These are phyloP conservation scores for Apomyelois bistriatella DNA, from an alignment of 2,888 invertebrate species.

Conservation along the genomic window DNA sequence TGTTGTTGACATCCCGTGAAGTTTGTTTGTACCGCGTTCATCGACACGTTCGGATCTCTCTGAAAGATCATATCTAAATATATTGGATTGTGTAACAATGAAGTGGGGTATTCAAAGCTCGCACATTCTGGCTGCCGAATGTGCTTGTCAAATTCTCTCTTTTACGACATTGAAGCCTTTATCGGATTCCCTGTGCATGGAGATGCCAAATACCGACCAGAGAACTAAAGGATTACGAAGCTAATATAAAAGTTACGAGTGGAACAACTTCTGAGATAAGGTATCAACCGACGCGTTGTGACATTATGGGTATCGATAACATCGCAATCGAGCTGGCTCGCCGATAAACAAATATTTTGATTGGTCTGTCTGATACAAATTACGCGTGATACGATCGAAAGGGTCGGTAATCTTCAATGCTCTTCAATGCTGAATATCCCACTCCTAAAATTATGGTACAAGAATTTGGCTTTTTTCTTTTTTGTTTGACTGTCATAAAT, in stretches of 20 bases:
- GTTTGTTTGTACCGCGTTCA: slow-evolving; percentile 25
- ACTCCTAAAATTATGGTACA: slow-evolving; percentile 32
- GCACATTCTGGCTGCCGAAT: slow-evolving; percentile 14
- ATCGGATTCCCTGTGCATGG: slow-evolving; percentile 22
- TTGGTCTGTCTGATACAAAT: slow-evolving; percentile 59
- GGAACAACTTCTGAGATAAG: slow-evolving; percentile 44
- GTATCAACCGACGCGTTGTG: slow-evolving; percentile 45
- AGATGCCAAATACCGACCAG: slow-evolving; percentile 11
- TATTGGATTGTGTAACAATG: slow-evolving; percentile 15
- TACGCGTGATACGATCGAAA: slow-evolving; percentile 53
- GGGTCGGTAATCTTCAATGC: slow-evolving; percentile 24
- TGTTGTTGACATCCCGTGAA: slow-evolving; percentile 45
- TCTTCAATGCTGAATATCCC: slow-evolving; percentile 24
- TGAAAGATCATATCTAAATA: slow-evolving; percentile 22
- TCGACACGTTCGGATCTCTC: slow-evolving; percentile 22
- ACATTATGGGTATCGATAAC: slow-evolving; percentile 56
- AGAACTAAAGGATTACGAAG: slow-evolving; percentile 23
- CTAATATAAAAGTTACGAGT: slow-evolving; percentile 38
- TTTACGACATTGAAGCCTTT: slow-evolving; percentile 24
- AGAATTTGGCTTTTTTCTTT: slow-evolving; percentile 54
- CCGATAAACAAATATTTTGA: slow-evolving; percentile 69
- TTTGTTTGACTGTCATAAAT: slow-evolving; percentile 58
- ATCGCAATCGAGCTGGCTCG: slow-evolving; percentile 44
- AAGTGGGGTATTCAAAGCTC: slow-evolving; percentile 19
- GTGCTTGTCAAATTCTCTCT: slow-evolving; percentile 27